These are phyloP conservation scores for Melipona beecheii DNA, from an alignment of 2,888 invertebrate genomes.

Conservation along the genomic window DNA sequence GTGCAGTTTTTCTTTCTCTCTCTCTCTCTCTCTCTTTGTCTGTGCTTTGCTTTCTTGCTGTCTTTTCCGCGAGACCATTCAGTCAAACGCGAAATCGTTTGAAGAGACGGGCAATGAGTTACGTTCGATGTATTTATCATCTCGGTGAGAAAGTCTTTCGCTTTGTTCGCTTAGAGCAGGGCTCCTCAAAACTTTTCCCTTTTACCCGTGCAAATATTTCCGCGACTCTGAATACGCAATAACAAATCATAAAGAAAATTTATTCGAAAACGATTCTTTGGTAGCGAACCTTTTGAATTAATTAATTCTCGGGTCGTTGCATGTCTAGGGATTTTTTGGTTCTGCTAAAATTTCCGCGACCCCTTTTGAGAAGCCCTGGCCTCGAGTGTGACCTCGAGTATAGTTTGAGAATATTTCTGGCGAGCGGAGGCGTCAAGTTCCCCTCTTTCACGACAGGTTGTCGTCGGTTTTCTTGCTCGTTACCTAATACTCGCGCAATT, in stretches of 20 bases:
- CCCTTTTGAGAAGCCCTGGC: no score
- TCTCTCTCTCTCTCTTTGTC: background rate
- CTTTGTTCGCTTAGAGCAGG: background rate
- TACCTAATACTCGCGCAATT: background rate
- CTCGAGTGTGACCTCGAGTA: no score
- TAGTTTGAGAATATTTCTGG: background rate
- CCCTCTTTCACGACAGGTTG: background rate
- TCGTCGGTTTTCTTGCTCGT: background rate
- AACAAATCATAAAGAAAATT: no score
- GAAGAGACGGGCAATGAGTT: background rate
- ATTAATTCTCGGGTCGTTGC: no score
- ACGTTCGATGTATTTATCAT: constrained; percentile 12
- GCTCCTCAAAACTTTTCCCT: no score
- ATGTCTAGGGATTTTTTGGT: no score
- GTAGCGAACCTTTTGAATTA: no score
- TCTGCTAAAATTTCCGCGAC: no score
- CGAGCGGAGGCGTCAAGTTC: background rate
- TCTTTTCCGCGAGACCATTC: constrained; percentile 17
- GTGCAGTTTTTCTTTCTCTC: no score
- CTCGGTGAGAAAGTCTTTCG: constrained; percentile 15
- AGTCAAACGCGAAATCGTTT: background rate
- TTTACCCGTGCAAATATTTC: no score
- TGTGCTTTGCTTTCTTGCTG: constrained; percentile 16
- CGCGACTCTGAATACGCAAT: no score
- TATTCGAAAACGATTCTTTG: background rate